Base-by-base conservation (phyloP, 2,797 vertebrate species). In the Alcedo atthis region DNA sequence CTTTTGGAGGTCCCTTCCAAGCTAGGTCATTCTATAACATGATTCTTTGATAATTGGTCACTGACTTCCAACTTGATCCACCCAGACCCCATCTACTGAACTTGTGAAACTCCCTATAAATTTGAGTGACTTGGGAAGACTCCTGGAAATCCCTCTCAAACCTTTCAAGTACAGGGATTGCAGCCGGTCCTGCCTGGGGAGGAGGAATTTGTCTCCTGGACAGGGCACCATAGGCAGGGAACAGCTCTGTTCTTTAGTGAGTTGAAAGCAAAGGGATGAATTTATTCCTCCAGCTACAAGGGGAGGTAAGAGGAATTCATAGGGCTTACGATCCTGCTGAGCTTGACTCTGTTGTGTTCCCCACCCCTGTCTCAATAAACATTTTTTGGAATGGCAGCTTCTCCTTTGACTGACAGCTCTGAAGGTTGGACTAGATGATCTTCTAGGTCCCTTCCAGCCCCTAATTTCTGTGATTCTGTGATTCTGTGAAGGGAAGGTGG, bases 251-350 rank as follows among this genome's bases (percentile, higher is more conserved):
- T 57, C 53, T 33, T 35, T 15, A 28, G 26, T 11, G 32, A 81
- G 81, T 21, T 9, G 19, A 21, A 45, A 26, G 54, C 40, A 51
- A 9, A 13, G 8, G 66, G 70, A n/a, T 16, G 32, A 8, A 9
- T 5, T 30, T 24, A 6, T 26, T 46, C 2, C 9, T 19, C 17
- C 0, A 0, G 37, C 48, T 40, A 21, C 35, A 18, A 48, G 84
- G 49, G 24, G 30, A n/a, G 54, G 32, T 51, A 45, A 28, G 20
- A n/a, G 18, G 32, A 49, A 80, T 30, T n/a, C 42, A 11, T 18
- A 0, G 1, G 17, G 62, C 14, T 64, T 28, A 49, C 45, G n/a
- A 54, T 45, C 64, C 54, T 19, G 11, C 55, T 0, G 0, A 32
- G 22, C 46, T 74, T 17, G 0, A 26, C 55, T 69, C 3, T 6